Evolutionary conservation across 1,140 invertebrate genomes (phyloP).

Genomic region (Drosophila sulfurigaster): DNA sequence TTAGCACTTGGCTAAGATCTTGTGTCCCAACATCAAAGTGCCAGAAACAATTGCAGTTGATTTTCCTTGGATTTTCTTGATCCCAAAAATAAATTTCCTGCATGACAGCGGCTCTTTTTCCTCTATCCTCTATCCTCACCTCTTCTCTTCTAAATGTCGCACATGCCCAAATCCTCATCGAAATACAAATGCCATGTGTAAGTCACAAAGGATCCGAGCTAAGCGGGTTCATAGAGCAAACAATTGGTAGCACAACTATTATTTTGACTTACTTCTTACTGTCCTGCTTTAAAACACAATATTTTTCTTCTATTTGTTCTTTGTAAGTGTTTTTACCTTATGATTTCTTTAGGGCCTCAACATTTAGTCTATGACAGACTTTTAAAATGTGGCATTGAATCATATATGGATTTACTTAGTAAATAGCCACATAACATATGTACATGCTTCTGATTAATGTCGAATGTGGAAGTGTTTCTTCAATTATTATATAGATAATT

Average conservation of each 20-base stretch:
- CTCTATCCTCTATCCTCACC: too few relatives aligned
- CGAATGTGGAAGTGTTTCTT: too few relatives aligned
- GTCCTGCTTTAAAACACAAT: slow-evolving; percentile 18
- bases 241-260: slow-evolving; percentile 29
- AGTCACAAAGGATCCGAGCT: slow-evolving; percentile 15
- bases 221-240: slow-evolving; percentile 21
- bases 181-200: slow-evolving; percentile 2
- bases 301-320: too few relatives aligned
- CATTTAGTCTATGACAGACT: too few relatives aligned
- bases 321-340: too few relatives aligned
- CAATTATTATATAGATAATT: too few relatives aligned
- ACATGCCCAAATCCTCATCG: not conserved
- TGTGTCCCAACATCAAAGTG: slow-evolving; percentile 21
- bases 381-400: too few relatives aligned
- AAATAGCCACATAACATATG: too few relatives aligned
- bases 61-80: slow-evolving; percentile 54
- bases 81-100: slow-evolving; percentile 70
- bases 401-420: too few relatives aligned
- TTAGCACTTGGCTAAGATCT: slow-evolving; percentile 63
- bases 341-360: too few relatives aligned
- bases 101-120: slow-evolving; percentile 64
- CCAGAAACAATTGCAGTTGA: slow-evolving; percentile 72
- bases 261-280: slow-evolving; percentile 47
- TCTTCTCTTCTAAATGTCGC: not conserved
- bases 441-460: too few relatives aligned